Base-by-base conservation (phyloP, 2,888 invertebrate genomes). In the Disparrhopalites patrizii region DNA sequence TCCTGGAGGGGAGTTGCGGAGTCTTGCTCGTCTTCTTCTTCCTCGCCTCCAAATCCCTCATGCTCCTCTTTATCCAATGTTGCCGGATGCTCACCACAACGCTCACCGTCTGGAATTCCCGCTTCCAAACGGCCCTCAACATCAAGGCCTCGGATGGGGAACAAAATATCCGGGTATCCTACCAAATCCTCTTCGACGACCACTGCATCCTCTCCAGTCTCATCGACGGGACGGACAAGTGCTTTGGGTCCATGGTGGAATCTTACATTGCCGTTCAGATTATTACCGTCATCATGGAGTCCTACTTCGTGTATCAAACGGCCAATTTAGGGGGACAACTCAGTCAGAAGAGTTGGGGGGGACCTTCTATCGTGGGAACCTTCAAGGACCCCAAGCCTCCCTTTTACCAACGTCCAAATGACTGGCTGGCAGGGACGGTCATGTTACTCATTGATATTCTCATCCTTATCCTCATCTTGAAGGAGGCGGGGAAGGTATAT, bases 171-270 rank as follows among this genome's bases (percentile, higher is more conserved):
- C 62, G 64, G 13, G 63, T 65, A 28, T 67, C 68, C 1, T 70
- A 69, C 55, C 47, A 55, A 0, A 62, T 68, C 4, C 62, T 72
- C 8, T 72, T 69, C 43, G 66, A 65, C 55, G 72, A 72, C 50
- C 72, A 72, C 36, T 68, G 68, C 18, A 31, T 65, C n/a, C 67
- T 72, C 3, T 28, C 70, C 20, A 68, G 70, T 30, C 55, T 72
- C 23, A 47, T 72, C 31, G 69, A 70, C 40, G 69, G 68, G 18
- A 68, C 69, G 3, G 70, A 72, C 61, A 27, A 60, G 23, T 40
- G 68, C 13, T 72, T 70, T 56, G 40, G 65, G 10, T 43, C 43
- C 1, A 65, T 66, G 18, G 31, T 69, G 4, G 72, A 72, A 27
- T 70, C 68, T 1, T 72, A 69, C 47, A 63, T 62, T 38, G 63